Evolutionary conservation across 2,888 invertebrate species (phyloP), one percentile per base, ranked within the genome.

Genomic region (Pachliopta kotzebuea): DNA sequence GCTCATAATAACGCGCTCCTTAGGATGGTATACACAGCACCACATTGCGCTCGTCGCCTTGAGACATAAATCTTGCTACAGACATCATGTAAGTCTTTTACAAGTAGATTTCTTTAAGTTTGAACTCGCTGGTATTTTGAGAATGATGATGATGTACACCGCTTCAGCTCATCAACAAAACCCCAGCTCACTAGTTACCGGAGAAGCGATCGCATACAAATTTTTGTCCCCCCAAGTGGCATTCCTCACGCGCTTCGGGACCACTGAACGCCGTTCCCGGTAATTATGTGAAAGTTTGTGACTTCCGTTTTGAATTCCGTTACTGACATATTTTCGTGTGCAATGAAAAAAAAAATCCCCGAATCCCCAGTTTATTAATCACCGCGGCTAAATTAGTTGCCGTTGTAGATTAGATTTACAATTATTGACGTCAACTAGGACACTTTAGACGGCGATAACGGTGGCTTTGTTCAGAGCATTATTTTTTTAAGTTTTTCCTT

Each of bases 281-380:
- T 75, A 73, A 76, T 75, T 75, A 76, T 67, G 71, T 72, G 74
- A 71, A 72, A 72, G 67, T 76, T 72, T 74, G 74, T 72, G 73
- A 73, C 77, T 76, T 76, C 78, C 77, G n/a, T 70, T 66, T 64
- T 23, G 58, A 63, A 66, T 70, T 65, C 53, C 31, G 49, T 62
- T 63, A 37, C 24, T 52, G 60, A 63, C 55, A 63, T 68, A 66
- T 71, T 71, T 66, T 64, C 42, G 61, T 65, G n/a, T n/a, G n/a
- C n/a, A n/a, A n/a, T 29, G 21, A 17, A 49, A 56, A 45, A n/a
- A 50, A 42, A 53, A 52, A 37, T 53, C 18, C 56, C 31, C 60
- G 65, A 52, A 23, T 53, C 18, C 56, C 31, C 60, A 66, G 67
- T 67, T 65, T 65, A 67, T 74, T 73, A 75, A 76, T 76, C 75